These are phyloP conservation scores for Apocrypta bakeri DNA, from an alignment of 1,140 invertebrate genomes.

Conservation along the genomic window DNA sequence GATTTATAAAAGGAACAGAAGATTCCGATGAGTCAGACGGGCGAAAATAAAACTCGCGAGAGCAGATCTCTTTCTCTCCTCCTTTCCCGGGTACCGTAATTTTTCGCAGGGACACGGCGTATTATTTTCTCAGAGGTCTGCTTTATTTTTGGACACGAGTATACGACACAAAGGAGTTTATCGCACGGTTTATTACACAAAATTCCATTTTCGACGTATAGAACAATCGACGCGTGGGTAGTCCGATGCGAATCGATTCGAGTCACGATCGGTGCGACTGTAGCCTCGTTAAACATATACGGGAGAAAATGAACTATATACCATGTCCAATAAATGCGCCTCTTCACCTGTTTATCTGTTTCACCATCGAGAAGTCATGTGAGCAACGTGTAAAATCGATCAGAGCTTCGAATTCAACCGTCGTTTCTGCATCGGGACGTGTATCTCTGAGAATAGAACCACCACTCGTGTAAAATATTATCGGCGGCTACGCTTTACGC, in stretches of 20 bases:
- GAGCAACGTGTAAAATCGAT: background rate
- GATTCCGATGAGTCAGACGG: background rate
- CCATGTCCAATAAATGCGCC: background rate
- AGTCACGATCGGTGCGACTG: conserved; percentile 33
- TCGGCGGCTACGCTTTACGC: background rate
- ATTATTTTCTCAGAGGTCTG: no score
- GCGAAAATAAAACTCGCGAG: background rate
- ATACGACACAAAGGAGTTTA: background rate
- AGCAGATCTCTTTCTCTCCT: background rate
- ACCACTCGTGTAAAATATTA: background rate
- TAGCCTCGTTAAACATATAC: background rate
- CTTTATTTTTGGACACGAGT: background rate
- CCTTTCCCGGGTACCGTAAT: background rate
- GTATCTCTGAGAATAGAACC: no score
- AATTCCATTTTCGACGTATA: no score
- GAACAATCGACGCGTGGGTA: no score
- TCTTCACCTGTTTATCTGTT: background rate
- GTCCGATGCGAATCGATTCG: no score
- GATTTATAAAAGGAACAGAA: background rate
- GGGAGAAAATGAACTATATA: background rate
- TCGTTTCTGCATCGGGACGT: background rate
- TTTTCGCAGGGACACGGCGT: background rate
- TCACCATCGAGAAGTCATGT: background rate
- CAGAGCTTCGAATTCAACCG: background rate
- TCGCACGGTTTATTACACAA: background rate